Percentiles rank a stretch among this genome's conserved stretches.
phyloP scores from a whole-genome alignment of 1,140 invertebrate genomes.

The Dendroctonus valens region DNA sequence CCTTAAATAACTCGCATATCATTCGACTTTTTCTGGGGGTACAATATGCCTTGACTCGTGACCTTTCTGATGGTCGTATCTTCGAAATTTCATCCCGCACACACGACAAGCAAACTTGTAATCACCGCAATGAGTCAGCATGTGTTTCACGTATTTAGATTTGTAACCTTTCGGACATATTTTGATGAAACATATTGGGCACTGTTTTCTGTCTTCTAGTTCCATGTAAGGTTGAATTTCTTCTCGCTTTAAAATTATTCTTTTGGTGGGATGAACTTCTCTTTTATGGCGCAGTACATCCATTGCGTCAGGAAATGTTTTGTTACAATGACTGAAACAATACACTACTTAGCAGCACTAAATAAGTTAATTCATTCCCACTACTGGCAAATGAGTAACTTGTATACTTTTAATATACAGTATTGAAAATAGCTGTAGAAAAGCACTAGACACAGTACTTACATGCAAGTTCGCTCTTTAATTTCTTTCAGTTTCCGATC shows the following conservation, averaged over 20 bases:
- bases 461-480: constrained; percentile 19
- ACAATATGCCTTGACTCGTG: constrained; percentile 39
- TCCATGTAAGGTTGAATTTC: constrained; percentile 36
- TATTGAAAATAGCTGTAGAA: not conserved
- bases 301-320: constrained; percentile 31
- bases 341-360: not conserved
- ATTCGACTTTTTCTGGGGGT: not conserved
- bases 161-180: constrained; percentile 26
- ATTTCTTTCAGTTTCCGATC: constrained; percentile 2
- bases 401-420: not conserved
- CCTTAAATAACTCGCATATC: not conserved
- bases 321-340: constrained; percentile 18
- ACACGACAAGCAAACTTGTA: constrained; percentile 32
- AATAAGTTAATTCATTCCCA: no score
- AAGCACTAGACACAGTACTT: not conserved
- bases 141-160: constrained; percentile 36
- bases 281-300: constrained; percentile 37
- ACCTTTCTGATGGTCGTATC: constrained; percentile 37
- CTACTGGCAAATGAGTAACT: no score
- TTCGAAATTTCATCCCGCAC: constrained; percentile 37
- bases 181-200: constrained; percentile 38
- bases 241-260: constrained; percentile 25
- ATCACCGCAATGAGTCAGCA: constrained; percentile 33
- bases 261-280: constrained; percentile 28
- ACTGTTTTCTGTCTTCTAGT: constrained; percentile 25